phyloP scores from a whole-genome alignment of 1,140 invertebrate species.

The Lasaia peninsularis region DNA sequence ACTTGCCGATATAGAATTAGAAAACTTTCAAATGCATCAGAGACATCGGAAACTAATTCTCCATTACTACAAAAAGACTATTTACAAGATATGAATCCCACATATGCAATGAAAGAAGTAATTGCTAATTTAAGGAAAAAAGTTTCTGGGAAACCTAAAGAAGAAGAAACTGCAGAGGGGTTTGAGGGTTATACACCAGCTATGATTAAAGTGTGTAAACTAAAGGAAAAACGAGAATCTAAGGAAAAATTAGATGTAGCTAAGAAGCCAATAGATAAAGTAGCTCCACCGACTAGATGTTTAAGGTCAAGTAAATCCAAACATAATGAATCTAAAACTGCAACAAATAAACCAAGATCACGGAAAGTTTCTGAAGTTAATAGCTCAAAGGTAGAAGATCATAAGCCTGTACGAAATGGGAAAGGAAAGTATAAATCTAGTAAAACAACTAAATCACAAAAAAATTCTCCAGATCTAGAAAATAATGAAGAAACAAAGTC shows the following conservation, averaged over 20 bases:
- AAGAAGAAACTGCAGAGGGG: constrained; percentile 44
- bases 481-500: constrained; percentile 10
- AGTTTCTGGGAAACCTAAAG: constrained; percentile 53
- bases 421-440: not conserved
- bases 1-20: constrained; percentile 69
- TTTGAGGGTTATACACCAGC: constrained; percentile 76
- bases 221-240: constrained; percentile 62
- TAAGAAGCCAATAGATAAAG: constrained; percentile 44
- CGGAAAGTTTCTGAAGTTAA: constrained; percentile 17
- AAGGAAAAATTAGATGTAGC: constrained; percentile 54
- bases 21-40: constrained; percentile 64
- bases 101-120: constrained; percentile 79
- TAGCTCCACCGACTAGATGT: constrained; percentile 33
- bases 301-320: constrained; percentile 51
- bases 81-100: constrained; percentile 73
- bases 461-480: constrained; percentile 26
- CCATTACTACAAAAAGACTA: constrained; percentile 67
- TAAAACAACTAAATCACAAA: constrained; percentile 13
- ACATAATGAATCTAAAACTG: constrained; percentile 32
- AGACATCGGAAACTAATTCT: constrained; percentile 49
- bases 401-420: not conserved
- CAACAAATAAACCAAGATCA: constrained; percentile 29
- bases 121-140: constrained; percentile 68
- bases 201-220: constrained; percentile 72
- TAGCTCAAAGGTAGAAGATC: constrained; percentile 7